phyloP scores from a whole-genome alignment of 1,140 invertebrate species.

The Saccostrea echinata region DNA sequence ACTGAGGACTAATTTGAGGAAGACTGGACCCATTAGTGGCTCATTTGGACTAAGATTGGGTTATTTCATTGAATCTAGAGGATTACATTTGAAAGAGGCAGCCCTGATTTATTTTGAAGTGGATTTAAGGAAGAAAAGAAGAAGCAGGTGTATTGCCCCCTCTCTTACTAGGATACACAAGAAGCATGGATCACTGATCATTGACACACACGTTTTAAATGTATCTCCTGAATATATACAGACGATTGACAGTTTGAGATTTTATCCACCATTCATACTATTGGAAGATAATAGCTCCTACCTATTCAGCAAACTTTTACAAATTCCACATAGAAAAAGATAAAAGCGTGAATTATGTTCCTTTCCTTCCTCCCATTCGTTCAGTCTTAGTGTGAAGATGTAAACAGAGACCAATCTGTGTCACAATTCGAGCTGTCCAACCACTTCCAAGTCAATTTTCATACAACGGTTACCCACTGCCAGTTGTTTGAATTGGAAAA shows the following conservation, averaged over 20 bases:
- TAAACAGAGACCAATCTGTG: constrained; percentile 25
- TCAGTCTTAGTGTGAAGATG: neutral
- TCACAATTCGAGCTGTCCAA: neutral
- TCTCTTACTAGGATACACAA: neutral
- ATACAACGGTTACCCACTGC: neutral
- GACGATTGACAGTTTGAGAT: constrained; percentile 29
- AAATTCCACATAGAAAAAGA: constrained; percentile 21
- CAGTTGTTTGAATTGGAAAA: constrained; percentile 8
- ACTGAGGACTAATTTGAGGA: neutral
- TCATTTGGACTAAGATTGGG: constrained; percentile 5
- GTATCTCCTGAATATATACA: constrained; percentile 19
- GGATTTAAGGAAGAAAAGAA: constrained; percentile 1
- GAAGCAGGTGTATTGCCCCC: constrained; percentile 9
- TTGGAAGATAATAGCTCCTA: constrained; percentile 32
- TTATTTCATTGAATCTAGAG: neutral
- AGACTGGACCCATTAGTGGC: neutral
- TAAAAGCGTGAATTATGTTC: constrained; percentile 21
- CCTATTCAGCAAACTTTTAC: constrained; percentile 37
- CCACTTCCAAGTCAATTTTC: neutral
- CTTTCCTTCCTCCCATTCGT: neutral
- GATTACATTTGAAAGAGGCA: neutral
- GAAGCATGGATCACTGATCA: constrained; percentile 24
- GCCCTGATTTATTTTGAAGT: neutral
- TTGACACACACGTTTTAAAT: constrained; percentile 16
- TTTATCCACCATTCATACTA: constrained; percentile 39